Base-by-base conservation (phyloP, 2,888 invertebrate species). In the Sphecodes monilicornis region DNA sequence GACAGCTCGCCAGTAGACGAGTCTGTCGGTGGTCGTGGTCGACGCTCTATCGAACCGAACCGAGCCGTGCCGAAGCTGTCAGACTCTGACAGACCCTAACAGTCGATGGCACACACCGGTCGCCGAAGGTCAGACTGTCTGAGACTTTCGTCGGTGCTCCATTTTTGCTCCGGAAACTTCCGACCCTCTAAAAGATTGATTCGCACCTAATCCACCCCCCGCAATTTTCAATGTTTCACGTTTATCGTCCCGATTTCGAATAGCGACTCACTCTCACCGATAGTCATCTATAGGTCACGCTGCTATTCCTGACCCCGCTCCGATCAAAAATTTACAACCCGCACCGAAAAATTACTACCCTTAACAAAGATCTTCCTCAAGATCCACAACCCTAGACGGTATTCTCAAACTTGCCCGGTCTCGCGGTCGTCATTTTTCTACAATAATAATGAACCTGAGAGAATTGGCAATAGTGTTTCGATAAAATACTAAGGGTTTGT, bases 21-120 rank as follows among this genome's bases (percentile, higher is more conserved):
- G 78, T 43, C 70, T 78, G 57, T 66, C 82, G 75, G 84, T 82
- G 16, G 69, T 64, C 54, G 22, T 64, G 83, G 60, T 83, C 83
- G 74, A 74, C 82, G 84, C 43, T 66, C 39, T 50, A 70, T 75
- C 82, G 54, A 66, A 66, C 84, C 66, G 66, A 66, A 41, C 39
- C 13, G 6, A 70, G 75, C 75, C 80, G 64, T 29, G 50, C 22
- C 50, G 54, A 54, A 54, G 8, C 57, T 29, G 57, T 26, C 57
- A 29, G 0, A 29, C 29, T 13, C 3, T 60, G 29, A 60, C 57
- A 13, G 43, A 43, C 43, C 13, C 13, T 13, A 13, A 43, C 43
- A 13, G 32, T 68, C 29, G 60, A 39, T 68, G 43, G 69, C 3
- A 10, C 16, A n/a, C 54, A n/a, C 54, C 50, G 39, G 16, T 54